Base-by-base conservation (phyloP, 1,140 invertebrate genomes). In the Drosophila novamexicana region DNA sequence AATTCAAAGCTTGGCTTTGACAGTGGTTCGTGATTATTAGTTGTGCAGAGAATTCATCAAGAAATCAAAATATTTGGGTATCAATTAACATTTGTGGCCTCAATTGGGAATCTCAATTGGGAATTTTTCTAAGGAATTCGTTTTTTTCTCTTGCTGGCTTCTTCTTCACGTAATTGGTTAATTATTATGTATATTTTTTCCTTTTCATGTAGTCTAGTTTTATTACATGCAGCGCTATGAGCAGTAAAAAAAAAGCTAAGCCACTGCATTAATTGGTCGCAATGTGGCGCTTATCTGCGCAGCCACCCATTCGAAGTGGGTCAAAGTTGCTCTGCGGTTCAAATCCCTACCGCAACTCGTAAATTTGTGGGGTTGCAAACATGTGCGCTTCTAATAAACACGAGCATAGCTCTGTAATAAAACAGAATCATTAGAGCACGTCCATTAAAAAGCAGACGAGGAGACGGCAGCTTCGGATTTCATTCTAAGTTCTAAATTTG, bases 301-400 rank as follows among this genome's bases (percentile, higher is more conserved):
- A 49, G 71, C 52, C 58, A 54, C 32, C 44, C 37, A 52, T 37
- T 45, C 49, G 57, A 76, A 79, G 47, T 79, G 73, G 76, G 76
- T 79, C 76, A 79, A 72, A 71, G 73, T 71, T 75, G 49, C 44
- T n/a, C 18, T 42, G 67, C 62, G 73, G 62, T 71, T 76, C 67
- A 64, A 72, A 71, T 67, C 63, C 70, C 69, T 56, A 22, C 47
- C 59, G 40, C 65, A 61, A 58, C 40, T 50, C 53, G 62, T 54
- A 56, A 53, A 67, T 57, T 42, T 57, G 44, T 57, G 44, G n/a
- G 22, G 50, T 40, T 14, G 29, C 14, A 18, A 44, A 53, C 40
- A 40, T 61, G 50, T 53, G 42, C 16, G 32, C 29, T 18, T 37
- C 18, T 39, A 70, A 63, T 63, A 63, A 49, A 37, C 22, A 7